A percentile compares a stretch with the other conserved stretches of the same genome.
phyloP scores from a whole-genome alignment of 2,888 invertebrate species.

The Acrobasis suavella region DNA sequence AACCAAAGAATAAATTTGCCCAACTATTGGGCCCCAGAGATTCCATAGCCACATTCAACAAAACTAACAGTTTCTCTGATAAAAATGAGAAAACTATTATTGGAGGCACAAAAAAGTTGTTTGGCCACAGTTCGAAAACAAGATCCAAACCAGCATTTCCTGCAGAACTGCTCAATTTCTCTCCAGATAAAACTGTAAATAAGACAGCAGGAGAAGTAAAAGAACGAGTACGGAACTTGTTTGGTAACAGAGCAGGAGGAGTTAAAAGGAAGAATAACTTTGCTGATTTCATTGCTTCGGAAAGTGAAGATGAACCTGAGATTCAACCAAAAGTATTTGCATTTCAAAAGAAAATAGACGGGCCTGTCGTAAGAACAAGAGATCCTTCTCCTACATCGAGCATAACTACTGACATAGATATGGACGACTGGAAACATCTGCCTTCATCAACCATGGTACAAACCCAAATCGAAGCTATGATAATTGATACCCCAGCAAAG shows the following conservation, averaged over 20 bases:
- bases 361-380: slow-evolving; percentile 34
- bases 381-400: slow-evolving; percentile 55
- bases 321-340: slow-evolving; percentile 60
- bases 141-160: slow-evolving; percentile 58
- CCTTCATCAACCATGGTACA: slow-evolving; percentile 77
- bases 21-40: slow-evolving; percentile 51
- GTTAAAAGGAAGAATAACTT: slow-evolving; percentile 67
- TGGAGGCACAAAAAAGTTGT: slow-evolving; percentile 54
- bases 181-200: slow-evolving; percentile 57
- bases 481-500: slow-evolving; percentile 50
- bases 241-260: slow-evolving; percentile 49
- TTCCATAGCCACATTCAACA: slow-evolving; percentile 49
- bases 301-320: slow-evolving; percentile 69
- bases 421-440: slow-evolving; percentile 66
- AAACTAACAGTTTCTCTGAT: slow-evolving; percentile 45
- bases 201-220: slow-evolving; percentile 50
- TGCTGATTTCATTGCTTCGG: slow-evolving; percentile 62
- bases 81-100: slow-evolving; percentile 49
- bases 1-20: slow-evolving; percentile 48
- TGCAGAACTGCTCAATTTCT: slow-evolving; percentile 53
- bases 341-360: slow-evolving; percentile 48
- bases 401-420: slow-evolving; percentile 62
- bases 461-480: slow-evolving; percentile 51
- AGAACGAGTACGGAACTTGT: slow-evolving; percentile 53
- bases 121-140: slow-evolving; percentile 44